phyloP scores from a whole-genome alignment of 2,797 vertebrate genomes.

The Yasuhikotakia modesta region DNA sequence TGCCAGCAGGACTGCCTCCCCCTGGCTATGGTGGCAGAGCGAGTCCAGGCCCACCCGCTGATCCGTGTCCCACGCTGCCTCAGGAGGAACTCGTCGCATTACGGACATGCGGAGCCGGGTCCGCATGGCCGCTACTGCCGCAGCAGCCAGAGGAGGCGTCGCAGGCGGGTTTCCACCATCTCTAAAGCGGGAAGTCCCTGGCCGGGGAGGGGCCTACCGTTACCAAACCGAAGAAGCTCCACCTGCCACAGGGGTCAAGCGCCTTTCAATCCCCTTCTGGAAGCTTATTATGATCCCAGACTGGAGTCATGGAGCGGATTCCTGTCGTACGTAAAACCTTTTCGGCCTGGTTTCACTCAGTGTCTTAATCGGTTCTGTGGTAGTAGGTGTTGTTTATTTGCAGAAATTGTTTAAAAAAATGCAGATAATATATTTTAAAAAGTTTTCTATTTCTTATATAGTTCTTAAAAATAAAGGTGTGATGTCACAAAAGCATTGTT shows the following conservation, averaged over 20 bases:
- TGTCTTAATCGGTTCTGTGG: background rate
- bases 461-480: too few relatives aligned
- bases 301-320: slow-evolving; percentile 81
- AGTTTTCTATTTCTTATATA: too few relatives aligned
- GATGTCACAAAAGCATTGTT: too few relatives aligned
- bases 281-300: slow-evolving; percentile 62
- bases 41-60: slow-evolving; percentile 61
- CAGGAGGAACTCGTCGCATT: slow-evolving; percentile 78
- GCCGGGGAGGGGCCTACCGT: slow-evolving; percentile 62
- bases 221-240: slow-evolving; percentile 68
- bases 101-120: slow-evolving; percentile 67
- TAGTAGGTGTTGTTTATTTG: background rate
- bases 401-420: background rate
- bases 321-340: slow-evolving; percentile 83
- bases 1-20: slow-evolving; percentile 40
- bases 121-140: slow-evolving; percentile 59
- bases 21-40: slow-evolving; percentile 46
- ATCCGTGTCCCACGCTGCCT: slow-evolving; percentile 79
- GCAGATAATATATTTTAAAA: too few relatives aligned
- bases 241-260: slow-evolving; percentile 66
- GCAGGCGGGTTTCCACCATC: slow-evolving; percentile 69
- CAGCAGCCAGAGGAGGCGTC: slow-evolving; percentile 64
- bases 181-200: slow-evolving; percentile 70
- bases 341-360: background rate
- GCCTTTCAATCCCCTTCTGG: slow-evolving; percentile 61